Evolutionary conservation across 2,888 invertebrate species (phyloP).

Genomic region (Acanthacorydalis orientalis): DNA sequence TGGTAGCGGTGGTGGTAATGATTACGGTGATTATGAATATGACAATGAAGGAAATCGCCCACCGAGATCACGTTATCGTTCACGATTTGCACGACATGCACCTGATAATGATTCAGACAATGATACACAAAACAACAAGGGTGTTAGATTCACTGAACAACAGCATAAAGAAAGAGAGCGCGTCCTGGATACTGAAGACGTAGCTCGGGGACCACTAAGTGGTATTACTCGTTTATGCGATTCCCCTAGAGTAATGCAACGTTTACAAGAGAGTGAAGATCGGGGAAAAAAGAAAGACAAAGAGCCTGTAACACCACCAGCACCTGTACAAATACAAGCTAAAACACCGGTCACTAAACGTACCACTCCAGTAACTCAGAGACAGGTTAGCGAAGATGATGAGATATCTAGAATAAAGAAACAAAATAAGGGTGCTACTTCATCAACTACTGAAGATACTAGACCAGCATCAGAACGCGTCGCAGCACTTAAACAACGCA

Average conservation of each 20-base stretch:
- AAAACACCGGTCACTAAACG: constrained; percentile 31
- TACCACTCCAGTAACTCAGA: constrained; percentile 40
- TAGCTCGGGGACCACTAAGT: constrained; percentile 68
- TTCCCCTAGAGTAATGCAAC: constrained; percentile 77
- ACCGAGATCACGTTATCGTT: constrained; percentile 51
- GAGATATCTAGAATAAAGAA: constrained; percentile 77
- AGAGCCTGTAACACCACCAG: constrained; percentile 32
- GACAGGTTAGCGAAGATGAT: constrained; percentile 78
- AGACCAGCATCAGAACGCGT: constrained; percentile 34
- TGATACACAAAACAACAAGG: constrained; percentile 38
- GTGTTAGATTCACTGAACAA: constrained; percentile 48
- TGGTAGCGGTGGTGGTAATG: constrained; percentile 25
- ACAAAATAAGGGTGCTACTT: constrained; percentile 60
- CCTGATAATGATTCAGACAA: constrained; percentile 63
- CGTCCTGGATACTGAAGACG: constrained; percentile 79
- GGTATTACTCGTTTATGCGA: constrained; percentile 78
- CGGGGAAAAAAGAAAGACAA: constrained; percentile 62
- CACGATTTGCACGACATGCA: constrained; percentile 36
- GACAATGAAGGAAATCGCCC: constrained; percentile 43
- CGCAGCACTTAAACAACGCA: constrained; percentile 27
- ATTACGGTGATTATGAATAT: constrained; percentile 53
- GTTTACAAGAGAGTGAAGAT: constrained; percentile 53
- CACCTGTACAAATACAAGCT: constrained; percentile 37
- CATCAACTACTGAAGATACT: constrained; percentile 34
- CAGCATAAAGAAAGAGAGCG: constrained; percentile 48